Percentiles rank a stretch among this genome's conserved stretches.
Evolutionary conservation across 2,888 invertebrate species (phyloP).

Genomic region (Thysanoteuthis rhombus): DNA sequence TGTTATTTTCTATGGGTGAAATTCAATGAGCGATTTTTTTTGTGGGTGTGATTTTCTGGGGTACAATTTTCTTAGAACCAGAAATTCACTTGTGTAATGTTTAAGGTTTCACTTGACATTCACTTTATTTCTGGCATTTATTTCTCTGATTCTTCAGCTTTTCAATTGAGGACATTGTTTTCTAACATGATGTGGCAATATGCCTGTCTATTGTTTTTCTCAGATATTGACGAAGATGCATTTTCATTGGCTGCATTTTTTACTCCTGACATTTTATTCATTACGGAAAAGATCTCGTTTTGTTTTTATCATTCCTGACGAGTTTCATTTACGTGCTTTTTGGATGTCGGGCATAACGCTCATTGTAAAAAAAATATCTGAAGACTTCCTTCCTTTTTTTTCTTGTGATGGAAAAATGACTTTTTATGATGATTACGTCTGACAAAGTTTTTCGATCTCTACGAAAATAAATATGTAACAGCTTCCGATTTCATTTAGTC

Average conservation of each 20-base stretch:
- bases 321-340: neutral
- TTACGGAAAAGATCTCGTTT: neutral
- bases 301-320: neutral
- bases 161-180: neutral
- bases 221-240: neutral
- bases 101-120: neutral
- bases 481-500: neutral
- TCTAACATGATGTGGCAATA: neutral
- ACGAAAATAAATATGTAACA: neutral
- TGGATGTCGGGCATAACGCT: neutral
- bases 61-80: too few relatives aligned
- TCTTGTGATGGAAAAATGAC: neutral
- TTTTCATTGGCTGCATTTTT: neutral
- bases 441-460: neutral
- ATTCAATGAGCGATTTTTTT: too few relatives aligned
- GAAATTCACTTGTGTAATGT: neutral
- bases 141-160: too few relatives aligned
- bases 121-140: neutral
- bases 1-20: too few relatives aligned
- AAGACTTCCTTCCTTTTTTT: neutral
- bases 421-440: neutral
- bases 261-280: too few relatives aligned
- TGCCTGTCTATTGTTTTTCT: neutral
- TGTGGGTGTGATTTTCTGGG: too few relatives aligned
- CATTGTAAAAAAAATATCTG: neutral